Percentiles rank a stretch among this genome's conserved stretches.
Evolutionary conservation across 1,140 invertebrate species (phyloP).

Genomic region (Heterodera carotae): DNA sequence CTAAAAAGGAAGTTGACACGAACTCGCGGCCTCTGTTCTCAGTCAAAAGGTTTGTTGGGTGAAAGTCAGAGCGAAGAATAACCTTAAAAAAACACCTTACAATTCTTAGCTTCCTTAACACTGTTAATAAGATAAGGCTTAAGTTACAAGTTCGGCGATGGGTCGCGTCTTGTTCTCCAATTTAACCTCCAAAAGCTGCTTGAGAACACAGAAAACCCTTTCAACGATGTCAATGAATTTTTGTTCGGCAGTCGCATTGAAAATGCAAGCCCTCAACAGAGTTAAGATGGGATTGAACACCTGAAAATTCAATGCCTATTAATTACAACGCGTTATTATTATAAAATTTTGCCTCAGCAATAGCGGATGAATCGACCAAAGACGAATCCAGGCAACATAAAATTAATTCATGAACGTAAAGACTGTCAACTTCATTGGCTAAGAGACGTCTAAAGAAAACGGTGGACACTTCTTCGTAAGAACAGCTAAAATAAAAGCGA

Average conservation of each 20-base stretch:
- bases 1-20: conserved; percentile 79
- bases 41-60: conserved; percentile 1
- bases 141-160: conserved; percentile 40
- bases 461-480: conserved; percentile 11
- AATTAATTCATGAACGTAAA: conserved; percentile 20
- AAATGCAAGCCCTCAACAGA: conserved; percentile 3
- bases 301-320: conserved; percentile 18
- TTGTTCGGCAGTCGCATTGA: not conserved
- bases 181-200: conserved; percentile 34
- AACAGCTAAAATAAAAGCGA: not conserved
- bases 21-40: conserved; percentile 73
- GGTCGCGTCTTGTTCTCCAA: conserved; percentile 30
- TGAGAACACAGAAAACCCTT: conserved; percentile 22
- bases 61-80: conserved; percentile 19
- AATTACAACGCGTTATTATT: not conserved
- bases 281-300: conserved; percentile 24
- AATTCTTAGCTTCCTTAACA: too few species aligned
- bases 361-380: conserved; percentile 1
- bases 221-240: conserved; percentile 16
- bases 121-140: not conserved
- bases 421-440: not conserved
- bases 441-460: conserved; percentile 4
- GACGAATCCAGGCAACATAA: not conserved
- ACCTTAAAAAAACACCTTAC: conserved; percentile 12
- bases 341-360: conserved; percentile 13